Base-by-base conservation (phyloP, 2,797 vertebrate genomes). In the Philypnodon macrostomus region DNA sequence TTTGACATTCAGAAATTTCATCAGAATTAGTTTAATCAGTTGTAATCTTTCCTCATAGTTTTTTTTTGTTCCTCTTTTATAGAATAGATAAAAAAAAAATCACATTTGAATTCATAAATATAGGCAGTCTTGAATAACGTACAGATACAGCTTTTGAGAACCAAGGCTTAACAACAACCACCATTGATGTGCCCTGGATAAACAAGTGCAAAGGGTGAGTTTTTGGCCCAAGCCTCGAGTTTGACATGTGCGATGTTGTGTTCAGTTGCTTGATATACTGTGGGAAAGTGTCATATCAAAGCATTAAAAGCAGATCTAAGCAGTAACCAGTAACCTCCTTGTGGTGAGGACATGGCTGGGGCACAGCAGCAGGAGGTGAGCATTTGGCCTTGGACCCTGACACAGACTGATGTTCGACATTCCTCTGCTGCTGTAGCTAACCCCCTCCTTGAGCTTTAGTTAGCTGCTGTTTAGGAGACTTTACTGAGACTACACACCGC, bases 351-450 rank as follows among this genome's bases (percentile, higher is more conserved):
- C 12, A 9, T 18, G 38, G 17, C 34, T 9, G 7, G n/a, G 44
- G 53, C 60, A 65, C 17, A 21, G 67, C 12, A 13, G 65, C 55
- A 62, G 58, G 74, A 72, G 74, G 72, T 16, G 44, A 76, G 70
- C 63, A 63, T 82, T 73, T 77, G 80, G 80, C 66, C 70, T 77
- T 76, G 60, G 72, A 85, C 73, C 63, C 58, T 42, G 39, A 82
- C 70, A 67, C 59, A 68, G 54, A 81, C 63, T 53, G 77, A 88
- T 75, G 76, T 69, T 73, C 4, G n/a, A 79, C 77, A 86, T 86
- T 87, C 83, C 81, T 76, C 57, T 37, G 63, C 54, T 56, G 69
- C 66, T 5, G 2, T 24, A 29, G 40, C 78, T 75, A 70, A 29
- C 77, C 75, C 66, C 67, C 64, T 59, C 62, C 47, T 13, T 38